Conservation (phyloP, 2,113 vertebrate genomes). For the Mormyrus iriodes region DNA sequence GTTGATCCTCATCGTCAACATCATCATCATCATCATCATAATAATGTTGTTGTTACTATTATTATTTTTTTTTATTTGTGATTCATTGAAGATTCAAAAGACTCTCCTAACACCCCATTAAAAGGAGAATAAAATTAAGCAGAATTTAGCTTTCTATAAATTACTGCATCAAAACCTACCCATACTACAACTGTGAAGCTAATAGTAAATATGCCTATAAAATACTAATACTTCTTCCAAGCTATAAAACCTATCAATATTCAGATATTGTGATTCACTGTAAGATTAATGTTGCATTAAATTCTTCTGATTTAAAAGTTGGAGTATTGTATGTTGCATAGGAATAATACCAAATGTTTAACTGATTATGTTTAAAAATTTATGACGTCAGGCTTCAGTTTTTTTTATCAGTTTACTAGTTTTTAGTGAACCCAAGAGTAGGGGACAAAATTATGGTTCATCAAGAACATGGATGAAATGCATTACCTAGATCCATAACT, state of each 20-base stretch:
- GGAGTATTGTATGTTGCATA: neutral
- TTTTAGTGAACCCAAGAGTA: neutral
- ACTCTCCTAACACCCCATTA: neutral
- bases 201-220: neutral
- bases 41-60: too few relatives aligned
- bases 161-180: neutral
- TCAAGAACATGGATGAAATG: neutral
- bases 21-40: too few relatives aligned
- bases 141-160: neutral
- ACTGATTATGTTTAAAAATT: neutral
- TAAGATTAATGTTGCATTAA: neutral
- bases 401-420: neutral
- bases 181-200: neutral
- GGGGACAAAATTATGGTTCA: neutral
- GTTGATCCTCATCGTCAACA: neutral
- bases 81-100: neutral
- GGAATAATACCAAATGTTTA: neutral
- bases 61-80: neutral
- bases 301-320: neutral
- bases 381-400: neutral
- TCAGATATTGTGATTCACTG: neutral
- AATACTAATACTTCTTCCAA: neutral
- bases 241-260: neutral
- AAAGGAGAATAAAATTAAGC: neutral
- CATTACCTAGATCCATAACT: constrained; percentile 66